Evolutionary conservation across 92 coral and sea anemone genomes (phyloP), one percentile per base, ranked within the genome.

Genomic region (Phenganax marumi): DNA sequence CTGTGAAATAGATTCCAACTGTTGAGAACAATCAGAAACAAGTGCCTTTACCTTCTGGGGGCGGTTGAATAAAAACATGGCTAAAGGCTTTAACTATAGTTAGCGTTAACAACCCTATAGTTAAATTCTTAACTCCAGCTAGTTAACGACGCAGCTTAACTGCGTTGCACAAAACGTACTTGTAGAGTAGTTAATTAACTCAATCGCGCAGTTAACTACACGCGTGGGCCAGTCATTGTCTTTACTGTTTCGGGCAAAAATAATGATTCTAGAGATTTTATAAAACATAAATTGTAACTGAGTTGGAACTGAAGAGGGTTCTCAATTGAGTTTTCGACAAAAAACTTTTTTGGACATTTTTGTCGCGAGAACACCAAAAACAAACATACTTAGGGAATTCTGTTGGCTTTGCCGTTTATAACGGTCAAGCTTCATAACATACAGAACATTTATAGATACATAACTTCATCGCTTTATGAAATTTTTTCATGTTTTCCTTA

Each of bases 291-390:
- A 86, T 80, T 80, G 88, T 48, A 86, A 64, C 51, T 89, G 84
- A 54, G 79, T 61, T 7, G 92, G 92, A 56, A 87, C 84, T 14
- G 88, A 84, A 0, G 90, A 86, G 3, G 92, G 92, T 52, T 84
- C 84, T 88, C n/a, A n/a, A 87, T 89, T 13, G 12, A 84, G 52
- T 89, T 89, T 22, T 80, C 66, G 52, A 11, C 10, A 3, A 86
- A 87, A 85, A 87, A 68, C 26, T 86, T 87, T 43, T 87, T 87
- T 7, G 91, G 89, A 50, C 21, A 84, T 64, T 70, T 22, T 89
- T 89, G 77, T 89, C 89, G 22, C 81, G 64, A 22, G 69, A 21
- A 82, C 89, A 89, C 24, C 89, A 43, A 14, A 89, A 85, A 82
- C 91, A 89, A 80, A 52, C 83, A 68, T 81, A 88, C 22, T 50